Base-by-base conservation (phyloP, 2,888 invertebrate genomes). In the Drosophila nr. medialis region DNA sequence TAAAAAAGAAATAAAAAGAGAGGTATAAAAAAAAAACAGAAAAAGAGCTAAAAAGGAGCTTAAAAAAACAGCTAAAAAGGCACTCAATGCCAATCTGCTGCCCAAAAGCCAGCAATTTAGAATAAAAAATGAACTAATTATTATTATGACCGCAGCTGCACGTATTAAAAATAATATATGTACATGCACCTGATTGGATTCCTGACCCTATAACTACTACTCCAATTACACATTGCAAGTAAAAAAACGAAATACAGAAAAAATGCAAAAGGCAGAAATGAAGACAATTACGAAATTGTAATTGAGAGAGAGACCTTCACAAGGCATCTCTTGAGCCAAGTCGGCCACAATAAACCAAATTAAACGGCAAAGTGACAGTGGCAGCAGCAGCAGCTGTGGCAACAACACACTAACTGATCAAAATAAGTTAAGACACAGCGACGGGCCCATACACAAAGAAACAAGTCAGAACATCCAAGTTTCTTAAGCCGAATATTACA, bases 311-410 rank as follows among this genome's bases (percentile, higher is more conserved):
- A 82, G 85, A 88, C 84, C 90, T 90, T 90, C 88, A 62, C 65
- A 65, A 65, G 67, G 66, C 70, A 73, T 56, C 77, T 81, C 27
- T 24, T 1, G 18, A 36, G 54, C 34, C 51, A 71, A 85, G 74
- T 71, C 72, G 32, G 18, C 53, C 89, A 86, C 89, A 86, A 88
- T 88, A 88, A 88, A 90, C 90, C 72, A 83, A 86, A 90, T 88
- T 83, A 86, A 86, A 83, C 55, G 36, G 56, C 70, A 75, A 81
- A 81, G 78, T 79, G 86, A 82, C 83, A 83, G 84, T 72, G 62
- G 72, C 77, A 72, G 66, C 71, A 61, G 50, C 60, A 49, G 56
- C 66, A 66, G 58, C 66, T 70, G 45, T 56, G 40, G 64, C 58
- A 72, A 64, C 64, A 77, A 63, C 24, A 51, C 75, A 58, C 15